Conservation (phyloP, 1,140 invertebrate genomes). For the Papilio polyxenes region DNA sequence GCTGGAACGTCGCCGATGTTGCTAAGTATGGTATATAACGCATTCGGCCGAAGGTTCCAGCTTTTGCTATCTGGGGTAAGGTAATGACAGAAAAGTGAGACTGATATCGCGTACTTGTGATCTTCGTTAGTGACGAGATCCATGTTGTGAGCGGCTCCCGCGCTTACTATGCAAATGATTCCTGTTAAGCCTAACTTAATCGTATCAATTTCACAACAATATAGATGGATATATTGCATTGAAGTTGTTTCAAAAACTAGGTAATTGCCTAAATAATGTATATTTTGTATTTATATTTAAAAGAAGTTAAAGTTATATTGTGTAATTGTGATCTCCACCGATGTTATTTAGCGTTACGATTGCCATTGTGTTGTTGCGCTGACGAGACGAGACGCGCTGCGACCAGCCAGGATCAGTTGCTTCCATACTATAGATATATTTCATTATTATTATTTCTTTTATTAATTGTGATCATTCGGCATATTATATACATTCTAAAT, state of each 20-base stretch:
- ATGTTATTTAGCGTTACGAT: slow-evolving; percentile 79
- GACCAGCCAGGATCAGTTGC: slow-evolving; percentile 70
- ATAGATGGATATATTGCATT: slow-evolving; percentile 76
- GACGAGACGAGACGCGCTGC: slow-evolving; percentile 55
- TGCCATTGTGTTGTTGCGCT: slow-evolving; percentile 77
- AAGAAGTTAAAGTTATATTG: slow-evolving; percentile 70
- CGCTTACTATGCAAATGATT: slow-evolving; percentile 72
- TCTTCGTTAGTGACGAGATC: slow-evolving; percentile 53
- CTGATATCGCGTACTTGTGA: slow-evolving; percentile 76
- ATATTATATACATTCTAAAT: slow-evolving; percentile 59
- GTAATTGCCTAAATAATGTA: slow-evolving; percentile 70
- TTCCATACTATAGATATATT: slow-evolving; percentile 76
- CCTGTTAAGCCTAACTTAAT: slow-evolving; percentile 63
- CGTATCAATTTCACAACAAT: slow-evolving; percentile 76
- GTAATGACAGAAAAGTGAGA: slow-evolving; percentile 79
- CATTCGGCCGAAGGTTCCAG: not conserved
- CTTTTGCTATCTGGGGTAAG: slow-evolving; percentile 60
- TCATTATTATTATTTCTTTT: slow-evolving; percentile 65
- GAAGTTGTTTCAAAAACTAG: slow-evolving; percentile 73
- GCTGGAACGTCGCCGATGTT: slow-evolving; percentile 53
- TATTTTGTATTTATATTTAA: slow-evolving; percentile 79
- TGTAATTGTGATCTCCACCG: slow-evolving; percentile 81
- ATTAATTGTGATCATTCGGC: slow-evolving; percentile 66
- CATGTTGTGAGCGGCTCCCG: slow-evolving; percentile 40
- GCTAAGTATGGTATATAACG: slow-evolving; percentile 47